These are phyloP conservation scores for Myotis daubentonii DNA, from an alignment of 2,797 vertebrate species.

Conservation along the genomic window DNA sequence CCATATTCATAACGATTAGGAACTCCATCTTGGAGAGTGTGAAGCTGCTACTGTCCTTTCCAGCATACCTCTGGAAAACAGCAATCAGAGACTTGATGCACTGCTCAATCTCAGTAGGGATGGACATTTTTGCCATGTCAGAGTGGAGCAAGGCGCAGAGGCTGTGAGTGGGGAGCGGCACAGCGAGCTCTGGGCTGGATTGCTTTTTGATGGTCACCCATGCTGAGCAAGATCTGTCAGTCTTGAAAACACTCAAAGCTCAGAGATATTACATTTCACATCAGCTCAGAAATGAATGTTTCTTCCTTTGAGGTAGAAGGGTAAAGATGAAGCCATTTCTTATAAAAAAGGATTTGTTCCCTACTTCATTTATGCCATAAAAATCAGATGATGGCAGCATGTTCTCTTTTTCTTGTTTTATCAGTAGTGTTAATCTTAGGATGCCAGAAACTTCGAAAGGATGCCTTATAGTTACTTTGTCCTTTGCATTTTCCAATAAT, in stretches of 20 bases:
- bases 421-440: background rate
- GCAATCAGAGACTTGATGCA: slow-evolving; percentile 88
- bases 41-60: background rate
- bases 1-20: slow-evolving; percentile 89
- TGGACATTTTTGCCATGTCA: slow-evolving; percentile 58
- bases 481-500: slow-evolving; percentile 4
- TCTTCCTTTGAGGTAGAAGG: background rate
- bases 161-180: too few relatives aligned
- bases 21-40: slow-evolving; percentile 84
- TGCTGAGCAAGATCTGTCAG: slow-evolving; percentile 13
- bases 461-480: slow-evolving; percentile 64
- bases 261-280: background rate
- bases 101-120: slow-evolving; percentile 85
- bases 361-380: slow-evolving; percentile 34
- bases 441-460: slow-evolving; percentile 60
- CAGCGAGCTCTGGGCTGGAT: background rate
- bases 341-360: slow-evolving; percentile 15
- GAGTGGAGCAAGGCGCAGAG: too few relatives aligned
- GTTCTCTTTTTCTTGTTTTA: background rate
- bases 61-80: slow-evolving; percentile 85
- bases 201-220: background rate
- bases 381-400: background rate
- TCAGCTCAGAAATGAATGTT: slow-evolving; percentile 31
- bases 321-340: background rate
- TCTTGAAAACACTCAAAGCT: slow-evolving; percentile 18